phyloP scores from a whole-genome alignment of 2,888 invertebrate species.

The Tridacna gigas region DNA sequence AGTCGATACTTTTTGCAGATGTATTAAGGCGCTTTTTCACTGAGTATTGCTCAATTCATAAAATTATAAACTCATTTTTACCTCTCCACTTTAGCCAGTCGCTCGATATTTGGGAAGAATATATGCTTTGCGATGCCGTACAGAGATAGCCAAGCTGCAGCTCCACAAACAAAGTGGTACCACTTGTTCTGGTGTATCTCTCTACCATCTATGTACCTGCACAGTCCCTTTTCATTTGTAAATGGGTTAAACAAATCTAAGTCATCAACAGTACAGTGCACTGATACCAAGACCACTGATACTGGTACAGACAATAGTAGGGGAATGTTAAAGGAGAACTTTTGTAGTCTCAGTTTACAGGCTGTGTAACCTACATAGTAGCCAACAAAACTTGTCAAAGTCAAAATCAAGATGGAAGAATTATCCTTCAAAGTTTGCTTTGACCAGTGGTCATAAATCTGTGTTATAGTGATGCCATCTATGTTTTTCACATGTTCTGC shows the following conservation, averaged over 20 bases:
- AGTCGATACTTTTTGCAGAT: too few relatives aligned
- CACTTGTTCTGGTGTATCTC: not conserved
- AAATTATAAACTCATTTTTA: slow-evolving; percentile 31
- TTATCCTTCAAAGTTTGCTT: slow-evolving; percentile 36
- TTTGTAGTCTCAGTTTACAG: slow-evolving; percentile 86
- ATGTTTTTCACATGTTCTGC: slow-evolving; percentile 16
- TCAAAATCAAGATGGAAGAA: slow-evolving; percentile 58
- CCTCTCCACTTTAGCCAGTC: slow-evolving; percentile 80
- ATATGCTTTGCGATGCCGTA: slow-evolving; percentile 81
- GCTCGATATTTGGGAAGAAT: slow-evolving; percentile 78
- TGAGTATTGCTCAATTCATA: too few relatives aligned
- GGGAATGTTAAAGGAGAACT: slow-evolving; percentile 84
- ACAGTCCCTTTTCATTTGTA: slow-evolving; percentile 42
- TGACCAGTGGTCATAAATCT: slow-evolving; percentile 37
- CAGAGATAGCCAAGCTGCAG: slow-evolving; percentile 76
- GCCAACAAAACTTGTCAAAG: slow-evolving; percentile 64
- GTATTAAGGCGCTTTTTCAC: too few relatives aligned
- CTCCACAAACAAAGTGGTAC: slow-evolving; percentile 52
- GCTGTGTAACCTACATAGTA: slow-evolving; percentile 86
- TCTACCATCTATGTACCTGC: slow-evolving; percentile 5
- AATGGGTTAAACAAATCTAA: slow-evolving; percentile 29
- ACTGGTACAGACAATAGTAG: slow-evolving; percentile 84
- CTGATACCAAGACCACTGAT: slow-evolving; percentile 49
- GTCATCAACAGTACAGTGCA: slow-evolving; percentile 44
- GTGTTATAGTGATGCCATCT: slow-evolving; percentile 9